Percentiles rank a stretch among this genome's conserved stretches.
phyloP scores from a whole-genome alignment of 2,797 vertebrate species.

The Falco peregrinus region DNA sequence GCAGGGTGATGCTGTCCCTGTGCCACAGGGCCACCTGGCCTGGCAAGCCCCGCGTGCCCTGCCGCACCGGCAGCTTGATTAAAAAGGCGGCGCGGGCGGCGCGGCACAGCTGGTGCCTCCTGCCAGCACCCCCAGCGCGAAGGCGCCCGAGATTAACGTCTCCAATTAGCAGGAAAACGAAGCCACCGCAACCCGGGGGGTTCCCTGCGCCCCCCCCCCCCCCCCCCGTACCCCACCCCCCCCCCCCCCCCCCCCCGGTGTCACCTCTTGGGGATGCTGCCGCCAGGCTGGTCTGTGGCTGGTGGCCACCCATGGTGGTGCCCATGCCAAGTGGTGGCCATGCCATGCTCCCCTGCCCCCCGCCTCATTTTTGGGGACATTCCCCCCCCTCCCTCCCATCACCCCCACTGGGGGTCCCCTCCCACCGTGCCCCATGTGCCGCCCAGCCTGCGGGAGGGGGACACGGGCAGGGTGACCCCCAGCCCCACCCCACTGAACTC shows the following conservation, averaged over 20 bases:
- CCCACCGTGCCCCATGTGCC: fast-evolving
- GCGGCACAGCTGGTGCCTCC: constrained; percentile 77
- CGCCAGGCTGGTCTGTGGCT: neutral
- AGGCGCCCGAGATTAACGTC: constrained; percentile 74
- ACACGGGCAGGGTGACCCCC: neutral
- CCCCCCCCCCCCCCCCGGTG: too few species aligned
- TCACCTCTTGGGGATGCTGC: neutral
- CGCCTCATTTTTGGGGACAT: neutral
- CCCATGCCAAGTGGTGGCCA: neutral
- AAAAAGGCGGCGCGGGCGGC: constrained; percentile 68
- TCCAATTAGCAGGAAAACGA: constrained; percentile 74
- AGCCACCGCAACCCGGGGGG: constrained; percentile 53
- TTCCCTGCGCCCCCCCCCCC: neutral
- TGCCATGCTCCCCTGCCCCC: neutral
- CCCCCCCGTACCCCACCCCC: too few species aligned
- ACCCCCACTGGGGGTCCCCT: fast-evolving
- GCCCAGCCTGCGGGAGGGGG: neutral
- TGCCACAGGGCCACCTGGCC: neutral
- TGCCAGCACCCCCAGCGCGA: constrained; percentile 65
- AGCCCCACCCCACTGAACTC: fast-evolving
- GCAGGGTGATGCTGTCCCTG: neutral
- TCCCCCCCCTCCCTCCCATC: fast-evolving
- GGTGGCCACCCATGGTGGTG: fast-evolving
- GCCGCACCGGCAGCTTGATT: constrained; percentile 66
- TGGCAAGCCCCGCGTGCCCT: neutral